phyloP scores from a whole-genome alignment of 2,113 vertebrate genomes.

The Nothocercus nigrocapillus region DNA sequence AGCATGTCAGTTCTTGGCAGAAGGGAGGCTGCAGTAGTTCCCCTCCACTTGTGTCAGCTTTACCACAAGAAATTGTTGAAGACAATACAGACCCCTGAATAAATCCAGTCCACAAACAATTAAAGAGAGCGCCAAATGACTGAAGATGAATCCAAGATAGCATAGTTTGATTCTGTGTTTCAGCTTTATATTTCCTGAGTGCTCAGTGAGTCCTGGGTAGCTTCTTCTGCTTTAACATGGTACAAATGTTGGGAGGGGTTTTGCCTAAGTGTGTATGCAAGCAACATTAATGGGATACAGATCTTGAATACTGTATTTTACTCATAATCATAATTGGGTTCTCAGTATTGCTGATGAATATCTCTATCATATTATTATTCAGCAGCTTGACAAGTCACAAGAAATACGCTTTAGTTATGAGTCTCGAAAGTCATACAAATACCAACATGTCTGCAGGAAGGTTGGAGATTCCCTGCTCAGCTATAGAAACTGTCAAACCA shows the following conservation, averaged over 20 bases:
- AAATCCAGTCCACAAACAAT: neutral
- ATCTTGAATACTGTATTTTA: neutral
- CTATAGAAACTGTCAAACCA: neutral
- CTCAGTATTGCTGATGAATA: neutral
- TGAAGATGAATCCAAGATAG: neutral
- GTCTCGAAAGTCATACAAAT: neutral
- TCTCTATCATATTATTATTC: neutral
- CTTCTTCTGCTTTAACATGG: neutral
- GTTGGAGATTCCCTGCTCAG: neutral
- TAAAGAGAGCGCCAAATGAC: neutral
- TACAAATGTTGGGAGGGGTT: neutral
- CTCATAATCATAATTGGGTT: neutral
- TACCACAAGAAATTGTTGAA: conserved; percentile 5
- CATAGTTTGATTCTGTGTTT: neutral
- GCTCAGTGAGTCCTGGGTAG: too few relatives aligned
- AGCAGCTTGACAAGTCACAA: neutral
- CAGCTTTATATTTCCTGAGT: neutral
- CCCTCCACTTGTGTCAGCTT: neutral
- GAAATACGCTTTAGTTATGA: neutral
- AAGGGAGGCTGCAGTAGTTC: neutral
- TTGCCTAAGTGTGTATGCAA: neutral
- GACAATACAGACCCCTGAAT: neutral
- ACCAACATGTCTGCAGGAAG: neutral
- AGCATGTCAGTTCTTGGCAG: neutral
- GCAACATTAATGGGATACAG: neutral